Evolutionary conservation across 2,113 vertebrate species (phyloP), one percentile per base, ranked within the genome.

Genomic region (Nematolebias whitei): DNA sequence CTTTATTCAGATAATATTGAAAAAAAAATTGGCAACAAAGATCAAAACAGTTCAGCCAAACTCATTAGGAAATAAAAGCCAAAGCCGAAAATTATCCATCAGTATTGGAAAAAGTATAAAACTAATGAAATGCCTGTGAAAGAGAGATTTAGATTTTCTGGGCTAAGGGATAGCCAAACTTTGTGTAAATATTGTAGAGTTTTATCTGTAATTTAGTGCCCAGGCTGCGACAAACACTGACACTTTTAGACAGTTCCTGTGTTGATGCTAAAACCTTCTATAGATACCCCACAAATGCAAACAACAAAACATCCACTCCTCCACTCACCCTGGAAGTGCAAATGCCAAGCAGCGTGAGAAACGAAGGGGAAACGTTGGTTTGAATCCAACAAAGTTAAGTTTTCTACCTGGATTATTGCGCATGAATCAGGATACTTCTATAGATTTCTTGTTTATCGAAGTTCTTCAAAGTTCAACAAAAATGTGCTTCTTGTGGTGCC

Each of bases 131-230:
- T 50, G 68, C 64, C 71, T 73, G 71, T 57, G 54, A 47, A 59
- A 78, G 71, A 69, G 73, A 79, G 74, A 75, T 43, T 80, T 78
- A 79, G 74, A 75, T 43, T 80, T 78, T 73, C 60, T 6, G 51
- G n/a, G 44, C 35, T 44, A 70, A 60, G 24, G 78, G 29, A 61
- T 35, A 49, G 19, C 9, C 63, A 57, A 75, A 83, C 76, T 80
- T 76, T 79, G 80, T 77, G 65, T 67, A 78, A 79, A 80, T 85
- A 75, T 83, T 83, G 49, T 74, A 76, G 63, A 57, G 35, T 47
- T 68, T 83, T 71, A 48, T 12, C 74, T 67, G 9, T 35, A 35
- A 35, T 35, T 35, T 8, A 44, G 56, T n/a, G 44, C 48, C 80
- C 80, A 58, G 47, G 74, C 60, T 20, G 73, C 3, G 68, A 74